phyloP scores from a whole-genome alignment of 2,797 vertebrate species.

The Silurus lanzhouensis region DNA sequence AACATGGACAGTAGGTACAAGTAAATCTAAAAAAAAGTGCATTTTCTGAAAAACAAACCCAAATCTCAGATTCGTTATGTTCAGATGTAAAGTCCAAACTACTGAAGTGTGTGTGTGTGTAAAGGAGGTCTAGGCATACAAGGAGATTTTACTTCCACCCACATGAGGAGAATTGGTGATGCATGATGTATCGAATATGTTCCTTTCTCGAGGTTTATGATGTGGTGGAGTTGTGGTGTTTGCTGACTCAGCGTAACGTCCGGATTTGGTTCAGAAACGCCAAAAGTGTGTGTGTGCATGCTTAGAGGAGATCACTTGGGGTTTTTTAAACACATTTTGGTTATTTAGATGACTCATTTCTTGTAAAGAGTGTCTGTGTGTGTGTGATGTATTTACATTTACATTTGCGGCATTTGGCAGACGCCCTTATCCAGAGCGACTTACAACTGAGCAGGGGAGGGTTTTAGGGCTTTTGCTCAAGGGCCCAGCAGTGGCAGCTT shows the following conservation, averaged over 20 bases:
- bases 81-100: not conserved
- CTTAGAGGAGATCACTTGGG: slow-evolving; percentile 24
- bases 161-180: not conserved
- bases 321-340: slow-evolving; percentile 74
- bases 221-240: slow-evolving; percentile 68
- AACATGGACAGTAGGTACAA: not conserved
- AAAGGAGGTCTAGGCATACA: not conserved
- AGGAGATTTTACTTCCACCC: slow-evolving; percentile 10
- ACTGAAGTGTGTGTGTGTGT: not conserved
- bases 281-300: slow-evolving; percentile 7
- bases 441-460: too few species aligned
- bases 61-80: not conserved
- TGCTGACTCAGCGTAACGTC: slow-evolving; percentile 70
- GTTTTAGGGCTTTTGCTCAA: too few species aligned
- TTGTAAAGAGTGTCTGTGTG: slow-evolving; percentile 66
- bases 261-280: slow-evolving; percentile 2
- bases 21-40: not conserved
- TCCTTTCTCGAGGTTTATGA: slow-evolving; percentile 20
- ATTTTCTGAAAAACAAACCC: not conserved
- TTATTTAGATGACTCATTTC: slow-evolving; percentile 72
- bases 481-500: too few species aligned
- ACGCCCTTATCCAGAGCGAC: too few species aligned
- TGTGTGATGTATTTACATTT: slow-evolving; percentile 64
- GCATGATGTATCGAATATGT: slow-evolving; percentile 39
- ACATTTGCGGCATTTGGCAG: too few species aligned